Evolutionary conservation across 2,888 invertebrate genomes (phyloP), one percentile per base, ranked within the genome.

Genomic region (Empis stercorea): DNA sequence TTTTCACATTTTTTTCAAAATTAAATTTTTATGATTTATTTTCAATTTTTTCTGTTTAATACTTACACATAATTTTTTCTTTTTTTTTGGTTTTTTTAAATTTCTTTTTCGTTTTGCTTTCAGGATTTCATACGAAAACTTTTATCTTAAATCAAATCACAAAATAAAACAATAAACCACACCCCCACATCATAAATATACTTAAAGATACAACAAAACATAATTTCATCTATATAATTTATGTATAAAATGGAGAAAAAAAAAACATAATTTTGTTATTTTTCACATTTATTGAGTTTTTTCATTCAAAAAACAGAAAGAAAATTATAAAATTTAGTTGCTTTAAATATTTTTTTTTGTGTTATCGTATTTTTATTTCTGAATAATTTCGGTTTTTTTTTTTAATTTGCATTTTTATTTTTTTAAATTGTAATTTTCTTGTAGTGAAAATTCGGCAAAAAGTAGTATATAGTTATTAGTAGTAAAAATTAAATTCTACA

Each of bases 101-200:
- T 44, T 40, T 37, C 41, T 51, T 44, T 48, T 49, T 37, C 20
- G 5, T 4, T 20, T 20, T 27, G 23, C 23, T 27, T 27, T 27
- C 23, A 27, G 23, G 9, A 27, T 27, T 27, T 27, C 23, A 27
- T 36, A 39, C 32, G 45, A 47, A 44, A 44, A 46, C 40, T 47
- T 49, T 41, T 42, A 48, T 46, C 45, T n/a, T 43, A 36, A 38
- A 46, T 48, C 44, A 20, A 49, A 15, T n/a, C n/a, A n/a, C n/a
- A n/a, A n/a, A n/a, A n/a, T n/a, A n/a, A n/a, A n/a, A n/a, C n/a
- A n/a, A n/a, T n/a, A n/a, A n/a, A n/a, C n/a, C n/a, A n/a, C n/a
- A n/a, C n/a, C n/a, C n/a, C n/a, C n/a, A n/a, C n/a, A n/a, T n/a
- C n/a, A n/a, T n/a, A n/a, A n/a, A n/a, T n/a, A n/a, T n/a, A n/a